A percentile compares a stretch with the other conserved stretches of the same genome.
phyloP scores from a whole-genome alignment of 2,888 invertebrate species.

The Elegia similella region DNA sequence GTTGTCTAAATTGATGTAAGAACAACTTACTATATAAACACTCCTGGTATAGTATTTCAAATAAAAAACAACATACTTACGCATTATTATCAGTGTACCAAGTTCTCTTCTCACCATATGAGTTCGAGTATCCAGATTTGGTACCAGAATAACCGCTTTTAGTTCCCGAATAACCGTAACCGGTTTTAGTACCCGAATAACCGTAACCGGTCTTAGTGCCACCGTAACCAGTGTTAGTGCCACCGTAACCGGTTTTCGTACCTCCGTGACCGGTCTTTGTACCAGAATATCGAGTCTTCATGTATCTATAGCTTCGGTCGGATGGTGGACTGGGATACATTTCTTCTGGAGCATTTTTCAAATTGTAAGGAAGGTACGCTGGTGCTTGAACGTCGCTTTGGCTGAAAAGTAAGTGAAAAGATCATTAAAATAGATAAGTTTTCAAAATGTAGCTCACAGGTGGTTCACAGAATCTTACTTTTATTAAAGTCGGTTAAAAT shows the following conservation, averaged over 20 bases:
- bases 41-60: no score
- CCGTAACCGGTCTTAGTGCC: conserved; percentile 34
- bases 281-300: conserved; percentile 27
- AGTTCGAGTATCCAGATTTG: conserved; percentile 25
- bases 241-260: conserved; percentile 34
- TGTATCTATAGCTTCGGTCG: conserved; percentile 1
- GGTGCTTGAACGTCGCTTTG: conserved; percentile 71
- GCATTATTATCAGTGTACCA: conserved; percentile 47
- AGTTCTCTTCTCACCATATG: conserved; percentile 29
- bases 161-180: conserved; percentile 34
- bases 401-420: conserved; percentile 37
- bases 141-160: conserved; percentile 38
- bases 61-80: conserved; percentile 41
- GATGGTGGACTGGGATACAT: neutral
- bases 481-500: no score
- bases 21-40: no score
- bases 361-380: conserved; percentile 54
- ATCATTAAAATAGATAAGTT: neutral
- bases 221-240: conserved; percentile 31
- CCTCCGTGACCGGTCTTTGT: conserved; percentile 35
- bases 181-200: conserved; percentile 36
- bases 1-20: no score
- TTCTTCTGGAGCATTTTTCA: conserved; percentile 33
- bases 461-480: no score
- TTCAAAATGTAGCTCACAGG: neutral